Conservation (phyloP, 2,888 invertebrate genomes). For the Acleris emargana region DNA sequence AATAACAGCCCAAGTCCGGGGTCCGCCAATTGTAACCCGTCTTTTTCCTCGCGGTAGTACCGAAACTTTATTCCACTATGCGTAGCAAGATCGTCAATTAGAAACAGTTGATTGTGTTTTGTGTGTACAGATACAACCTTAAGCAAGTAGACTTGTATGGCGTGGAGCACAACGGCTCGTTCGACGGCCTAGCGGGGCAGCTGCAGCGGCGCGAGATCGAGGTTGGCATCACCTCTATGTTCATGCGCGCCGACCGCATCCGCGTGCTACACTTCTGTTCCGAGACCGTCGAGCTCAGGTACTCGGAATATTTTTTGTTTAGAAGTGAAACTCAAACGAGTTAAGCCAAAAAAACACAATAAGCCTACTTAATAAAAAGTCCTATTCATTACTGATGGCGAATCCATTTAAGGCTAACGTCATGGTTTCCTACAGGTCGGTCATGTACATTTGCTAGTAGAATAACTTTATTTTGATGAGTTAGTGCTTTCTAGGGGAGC, state of each 20-base stretch:
- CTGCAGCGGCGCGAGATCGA: conserved; percentile 82
- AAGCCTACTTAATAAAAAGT: too few species aligned
- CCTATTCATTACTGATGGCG: too few species aligned
- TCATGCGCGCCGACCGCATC: conserved; percentile 84
- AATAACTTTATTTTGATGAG: conserved; percentile 10
- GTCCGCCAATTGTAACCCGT: too few species aligned
- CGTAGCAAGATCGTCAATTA: too few species aligned
- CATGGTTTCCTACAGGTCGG: too few species aligned
- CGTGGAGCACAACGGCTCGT: conserved; percentile 82
- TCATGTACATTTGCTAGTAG: background rate
- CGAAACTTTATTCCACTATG: too few species aligned
- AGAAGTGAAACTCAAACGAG: too few species aligned
- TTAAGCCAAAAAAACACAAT: too few species aligned
- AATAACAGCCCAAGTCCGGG: too few species aligned
- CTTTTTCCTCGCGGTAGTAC: too few species aligned
- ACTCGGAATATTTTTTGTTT: background rate
- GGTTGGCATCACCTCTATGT: conserved; percentile 75
- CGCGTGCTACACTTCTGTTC: conserved; percentile 77
- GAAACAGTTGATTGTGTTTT: background rate
- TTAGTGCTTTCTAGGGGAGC: conserved; percentile 66
- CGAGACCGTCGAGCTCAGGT: conserved; percentile 75
- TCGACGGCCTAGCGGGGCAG: conserved; percentile 81
- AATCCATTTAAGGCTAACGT: too few species aligned
- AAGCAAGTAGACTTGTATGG: conserved; percentile 76
- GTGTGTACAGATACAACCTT: conserved; percentile 55